Conservation (phyloP, 2,797 vertebrate genomes). For the Threskiornis aethiopicus region DNA sequence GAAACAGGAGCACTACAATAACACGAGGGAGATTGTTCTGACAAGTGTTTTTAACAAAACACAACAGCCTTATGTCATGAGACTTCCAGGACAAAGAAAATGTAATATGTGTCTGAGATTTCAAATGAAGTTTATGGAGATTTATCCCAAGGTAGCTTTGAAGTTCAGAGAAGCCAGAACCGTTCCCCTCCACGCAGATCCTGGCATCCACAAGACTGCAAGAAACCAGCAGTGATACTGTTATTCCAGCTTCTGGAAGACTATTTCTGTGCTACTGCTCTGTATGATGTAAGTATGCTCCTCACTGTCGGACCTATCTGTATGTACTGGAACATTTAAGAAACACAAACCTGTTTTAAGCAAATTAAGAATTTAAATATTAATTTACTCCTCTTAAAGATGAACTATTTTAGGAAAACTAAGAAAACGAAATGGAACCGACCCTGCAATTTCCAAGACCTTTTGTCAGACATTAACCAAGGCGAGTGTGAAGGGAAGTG, state of each 20-base stretch:
- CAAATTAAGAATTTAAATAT: not conserved
- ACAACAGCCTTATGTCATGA: not conserved
- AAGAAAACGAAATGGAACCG: not conserved
- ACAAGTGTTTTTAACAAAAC: not conserved
- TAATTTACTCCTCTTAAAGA: not conserved
- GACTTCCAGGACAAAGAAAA: not conserved
- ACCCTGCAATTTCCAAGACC: not conserved
- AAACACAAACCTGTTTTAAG: not conserved
- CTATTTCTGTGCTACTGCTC: not conserved
- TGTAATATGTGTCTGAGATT: not conserved
- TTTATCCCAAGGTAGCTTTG: not conserved
- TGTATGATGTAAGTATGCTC: not conserved
- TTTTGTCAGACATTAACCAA: conserved; percentile 10
- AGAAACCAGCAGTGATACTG: not conserved
- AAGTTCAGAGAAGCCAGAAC: not conserved
- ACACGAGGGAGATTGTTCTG: not conserved
- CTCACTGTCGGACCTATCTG: not conserved
- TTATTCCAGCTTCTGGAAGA: not conserved
- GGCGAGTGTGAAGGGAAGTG: not conserved
- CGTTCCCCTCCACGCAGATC: not conserved
- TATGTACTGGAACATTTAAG: not conserved
- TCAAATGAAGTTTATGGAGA: not conserved
- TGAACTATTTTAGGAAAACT: not conserved
- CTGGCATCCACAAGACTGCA: not conserved
- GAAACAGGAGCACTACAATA: not conserved